These are phyloP conservation scores for Diachasmimorpha longicaudata DNA, from an alignment of 1,140 invertebrate species.

Conservation along the genomic window DNA sequence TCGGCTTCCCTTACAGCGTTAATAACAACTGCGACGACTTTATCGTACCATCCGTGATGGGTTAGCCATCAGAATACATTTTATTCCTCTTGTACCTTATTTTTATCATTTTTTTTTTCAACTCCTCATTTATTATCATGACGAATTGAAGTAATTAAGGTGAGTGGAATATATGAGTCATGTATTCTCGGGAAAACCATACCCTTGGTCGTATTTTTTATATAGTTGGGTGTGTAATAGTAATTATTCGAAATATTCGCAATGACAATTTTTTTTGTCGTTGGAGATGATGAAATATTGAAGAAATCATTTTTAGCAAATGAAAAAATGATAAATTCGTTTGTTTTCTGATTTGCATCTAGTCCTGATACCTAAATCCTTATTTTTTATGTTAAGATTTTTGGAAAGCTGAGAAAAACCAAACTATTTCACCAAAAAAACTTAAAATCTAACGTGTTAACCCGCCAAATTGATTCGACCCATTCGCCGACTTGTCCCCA, in stretches of 20 bases:
- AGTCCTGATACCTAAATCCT: no score
- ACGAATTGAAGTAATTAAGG: constrained; percentile 25
- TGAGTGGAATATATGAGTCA: background rate
- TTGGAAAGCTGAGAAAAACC: no score
- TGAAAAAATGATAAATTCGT: no score
- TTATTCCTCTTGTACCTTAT: background rate
- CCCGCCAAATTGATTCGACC: background rate
- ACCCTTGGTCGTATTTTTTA: background rate
- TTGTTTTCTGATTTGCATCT: no score
- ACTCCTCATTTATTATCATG: constrained; percentile 20
- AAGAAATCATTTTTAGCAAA: no score
- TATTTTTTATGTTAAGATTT: no score
- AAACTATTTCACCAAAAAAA: no score
- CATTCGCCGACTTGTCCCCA: background rate
- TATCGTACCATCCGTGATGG: constrained; percentile 18
- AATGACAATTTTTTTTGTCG: no score
- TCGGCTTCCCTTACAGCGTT: background rate
- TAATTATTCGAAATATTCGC: background rate
- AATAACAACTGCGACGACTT: constrained; percentile 29
- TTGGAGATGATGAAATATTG: no score
- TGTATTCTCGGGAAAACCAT: background rate
- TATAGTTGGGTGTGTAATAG: background rate
- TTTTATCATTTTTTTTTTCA: constrained; percentile 10
- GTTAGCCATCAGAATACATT: background rate
- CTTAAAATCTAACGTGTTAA: no score